Evolutionary conservation across 2,797 vertebrate species (phyloP).

Genomic region (Enteromius mattozi): DNA sequence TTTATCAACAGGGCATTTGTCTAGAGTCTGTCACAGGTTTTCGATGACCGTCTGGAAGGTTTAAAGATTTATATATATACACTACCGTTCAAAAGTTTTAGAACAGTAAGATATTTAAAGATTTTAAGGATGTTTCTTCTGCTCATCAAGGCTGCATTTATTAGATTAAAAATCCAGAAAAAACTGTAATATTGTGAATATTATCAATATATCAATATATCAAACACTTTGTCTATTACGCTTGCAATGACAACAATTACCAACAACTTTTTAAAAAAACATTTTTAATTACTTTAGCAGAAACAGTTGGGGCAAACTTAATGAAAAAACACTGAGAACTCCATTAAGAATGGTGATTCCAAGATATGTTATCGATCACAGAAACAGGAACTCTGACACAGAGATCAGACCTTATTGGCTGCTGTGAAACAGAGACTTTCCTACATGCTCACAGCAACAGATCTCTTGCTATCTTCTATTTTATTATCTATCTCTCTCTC

Average conservation of each 20-base stretch:
- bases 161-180: too few species aligned
- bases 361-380: slow-evolving; percentile 33
- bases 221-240: too few species aligned
- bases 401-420: slow-evolving; percentile 40
- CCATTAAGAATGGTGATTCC: slow-evolving; percentile 1
- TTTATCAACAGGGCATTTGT: too few species aligned
- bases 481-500: slow-evolving; percentile 53
- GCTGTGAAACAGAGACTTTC: slow-evolving; percentile 52
- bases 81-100: too few species aligned
- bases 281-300: neutral
- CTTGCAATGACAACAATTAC: neutral
- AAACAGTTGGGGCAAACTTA: neutral
- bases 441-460: slow-evolving; percentile 55
- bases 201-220: too few species aligned
- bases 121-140: too few species aligned
- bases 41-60: too few species aligned
- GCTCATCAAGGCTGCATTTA: too few species aligned
- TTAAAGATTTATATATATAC: too few species aligned
- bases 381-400: slow-evolving; percentile 27
- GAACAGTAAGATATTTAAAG: too few species aligned
- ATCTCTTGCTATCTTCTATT: slow-evolving; percentile 58
- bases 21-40: too few species aligned
- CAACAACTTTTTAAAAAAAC: neutral
- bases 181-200: too few species aligned
- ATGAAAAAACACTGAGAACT: neutral